Base-by-base conservation (phyloP, 1,140 invertebrate species). In the Oedothorax gibbosus region DNA sequence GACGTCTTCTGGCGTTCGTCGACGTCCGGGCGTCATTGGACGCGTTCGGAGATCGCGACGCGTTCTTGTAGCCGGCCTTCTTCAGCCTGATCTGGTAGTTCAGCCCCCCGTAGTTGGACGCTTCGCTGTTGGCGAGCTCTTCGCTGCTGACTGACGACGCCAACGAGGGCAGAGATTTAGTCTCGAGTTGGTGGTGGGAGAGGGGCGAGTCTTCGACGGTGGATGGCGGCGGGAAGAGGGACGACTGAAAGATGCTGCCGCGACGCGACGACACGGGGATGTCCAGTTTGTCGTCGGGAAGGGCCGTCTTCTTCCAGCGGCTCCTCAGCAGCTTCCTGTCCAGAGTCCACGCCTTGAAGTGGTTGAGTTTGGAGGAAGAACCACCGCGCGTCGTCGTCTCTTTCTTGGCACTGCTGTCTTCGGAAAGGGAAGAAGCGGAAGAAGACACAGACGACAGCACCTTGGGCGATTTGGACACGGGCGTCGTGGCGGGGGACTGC, bases 291-390 rank as follows among this genome's bases (percentile, higher is more conserved):
- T 71, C 80, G 9, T 79, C 72, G 0, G 79, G 78, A 53, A 69
- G 73, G 11, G 69, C 71, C 1, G 79, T 66, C 50, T 86, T 86
- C 53, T 86, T 86, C 76, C 77, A 86, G 51, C 75, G 56, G 65
- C 71, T 86, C 66, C 79, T 12, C 65, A 86, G 49, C 79, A 87
- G 54, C 56, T 86, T 87, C 15, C 85, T 77, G 76, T 87, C 86
- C 35, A 87, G 60, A 12, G 86, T 87, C 86, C 86, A 87, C 12
- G 86, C 86, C 66, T 87, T 87, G 35, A 87, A 86, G 49, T 87
- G 86, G 2, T 78, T 73, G 11, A 87, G 21, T 54, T 64, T 66
- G n/a, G 84, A 85, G 51, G 72, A 75, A 53, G 76, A 53, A 54
- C 68, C 56, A 12, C 73, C 72, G 14, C 80, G 54, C 15, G 10